Base-by-base conservation (phyloP, 2,888 invertebrate species). In the Lithodes maja region DNA sequence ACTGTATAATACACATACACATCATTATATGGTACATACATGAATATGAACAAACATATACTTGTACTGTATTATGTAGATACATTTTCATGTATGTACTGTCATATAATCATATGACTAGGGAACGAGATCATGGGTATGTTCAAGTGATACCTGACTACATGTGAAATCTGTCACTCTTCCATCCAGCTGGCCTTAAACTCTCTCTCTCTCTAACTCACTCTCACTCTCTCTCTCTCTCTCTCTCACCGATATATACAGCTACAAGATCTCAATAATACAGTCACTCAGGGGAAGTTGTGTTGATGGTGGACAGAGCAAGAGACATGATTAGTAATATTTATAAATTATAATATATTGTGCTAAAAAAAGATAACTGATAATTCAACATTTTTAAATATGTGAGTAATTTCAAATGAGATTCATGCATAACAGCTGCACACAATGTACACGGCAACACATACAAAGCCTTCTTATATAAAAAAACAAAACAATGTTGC, bases 111-210 rank as follows among this genome's bases (percentile, higher is more conserved):
- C 33, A 80, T 71, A 89, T 85, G 88, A 89, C 88, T 89, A 89
- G 88, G 88, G 81, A 79, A 89, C 84, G 88, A 89, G 88, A 89
- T 89, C 88, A 89, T 89, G 71, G 71, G 71, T 12, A 33, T 12
- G 71, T 71, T 71, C 5, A 12, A 71, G 17, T 81, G 88, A 85
- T 84, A 71, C 71, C 71, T 71, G 71, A 71, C 71, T 71, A 71
- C 71, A 71, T 12, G 17, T n/a, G 71, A 71, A 71, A 71, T 71
- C 71, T 71, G 71, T 17, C 12, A n/a, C 61, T 61, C 61, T 61
- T 61, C 61, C 61, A 61, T 12, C 12, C 61, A 61, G 1, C 12
- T 12, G 12, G 61, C 61, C 61, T 7, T 61, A 61, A 33, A 61
- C 61, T 61, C 61, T 71, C 71, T 71, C 71, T 71, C 71, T n/a